These are phyloP conservation scores for Musca domestica DNA, from an alignment of 1,140 invertebrate species.

Conservation along the genomic window DNA sequence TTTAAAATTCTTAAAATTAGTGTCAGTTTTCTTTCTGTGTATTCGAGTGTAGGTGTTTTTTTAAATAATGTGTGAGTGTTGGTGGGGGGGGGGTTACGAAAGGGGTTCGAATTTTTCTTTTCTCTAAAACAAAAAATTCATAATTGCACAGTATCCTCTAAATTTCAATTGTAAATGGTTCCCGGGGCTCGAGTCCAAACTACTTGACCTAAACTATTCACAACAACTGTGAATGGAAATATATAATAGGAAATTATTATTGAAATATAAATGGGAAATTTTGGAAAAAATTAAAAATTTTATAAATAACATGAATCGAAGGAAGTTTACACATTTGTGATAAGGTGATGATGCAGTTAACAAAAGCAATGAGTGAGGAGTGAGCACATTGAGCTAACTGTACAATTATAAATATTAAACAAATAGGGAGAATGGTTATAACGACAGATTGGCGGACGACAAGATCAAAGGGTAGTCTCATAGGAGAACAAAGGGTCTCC, in stretches of 20 bases:
- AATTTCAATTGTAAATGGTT: not conserved
- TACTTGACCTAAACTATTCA: constrained; percentile 51
- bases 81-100: not conserved
- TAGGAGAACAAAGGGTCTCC: too few species aligned
- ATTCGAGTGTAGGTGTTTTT: not conserved
- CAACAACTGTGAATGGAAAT: constrained; percentile 34
- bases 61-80: not conserved
- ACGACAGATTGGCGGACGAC: too few species aligned
- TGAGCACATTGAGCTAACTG: not conserved
- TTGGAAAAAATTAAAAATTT: not conserved
- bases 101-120: constrained; percentile 14
- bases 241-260: constrained; percentile 3
- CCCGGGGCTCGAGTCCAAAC: constrained; percentile 49
- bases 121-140: not conserved
- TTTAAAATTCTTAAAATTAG: not conserved
- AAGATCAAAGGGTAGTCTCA: too few species aligned
- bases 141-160: constrained; percentile 11
- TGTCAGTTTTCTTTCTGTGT: not conserved
- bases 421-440: not conserved
- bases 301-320: too few species aligned
- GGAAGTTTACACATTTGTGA: too few species aligned
- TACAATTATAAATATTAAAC: constrained; percentile 18
- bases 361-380: not conserved
- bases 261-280: constrained; percentile 4
- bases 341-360: not conserved